A percentile compares a stretch with the other conserved stretches of the same genome.
Evolutionary conservation across 2,797 vertebrate genomes (phyloP).

Genomic region (Phyllotis vaccarum): DNA sequence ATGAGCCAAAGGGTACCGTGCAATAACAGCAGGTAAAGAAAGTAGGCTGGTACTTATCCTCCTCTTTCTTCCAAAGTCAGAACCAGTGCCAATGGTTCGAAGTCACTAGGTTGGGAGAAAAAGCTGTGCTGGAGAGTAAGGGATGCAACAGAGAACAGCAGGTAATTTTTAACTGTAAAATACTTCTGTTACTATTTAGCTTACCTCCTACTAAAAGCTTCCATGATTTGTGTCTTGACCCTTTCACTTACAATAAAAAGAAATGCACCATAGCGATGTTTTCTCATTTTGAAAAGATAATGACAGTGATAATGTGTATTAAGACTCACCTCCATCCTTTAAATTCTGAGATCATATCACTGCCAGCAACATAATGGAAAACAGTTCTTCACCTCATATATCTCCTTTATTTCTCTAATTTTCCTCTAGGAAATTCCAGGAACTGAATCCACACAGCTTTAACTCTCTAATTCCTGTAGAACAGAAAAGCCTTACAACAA

Average conservation of each 20-base stretch:
- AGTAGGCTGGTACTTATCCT: not conserved
- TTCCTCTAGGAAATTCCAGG: slow-evolving; percentile 64
- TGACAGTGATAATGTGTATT: slow-evolving; percentile 3
- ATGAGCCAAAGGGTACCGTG: slow-evolving; percentile 42
- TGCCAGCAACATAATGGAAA: slow-evolving; percentile 44
- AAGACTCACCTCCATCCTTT: slow-evolving; percentile 27
- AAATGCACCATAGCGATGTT: not conserved
- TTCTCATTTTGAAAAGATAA: not conserved
- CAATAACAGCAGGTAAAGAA: not conserved
- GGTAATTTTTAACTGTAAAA: slow-evolving; percentile 31
- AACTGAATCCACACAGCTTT: slow-evolving; percentile 66
- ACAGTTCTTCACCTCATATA: slow-evolving; percentile 53
- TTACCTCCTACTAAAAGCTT: slow-evolving; percentile 48
- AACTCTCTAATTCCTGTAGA: slow-evolving; percentile 52
- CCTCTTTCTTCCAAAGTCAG: not conserved
- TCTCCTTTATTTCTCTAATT: slow-evolving; percentile 53
- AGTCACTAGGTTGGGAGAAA: slow-evolving; percentile 16
- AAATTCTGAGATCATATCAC: slow-evolving; percentile 13
- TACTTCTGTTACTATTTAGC: slow-evolving; percentile 54
- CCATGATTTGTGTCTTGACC: slow-evolving; percentile 8
- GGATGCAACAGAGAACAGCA: not conserved
- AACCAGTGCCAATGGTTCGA: slow-evolving; percentile 21
- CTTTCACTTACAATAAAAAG: slow-evolving; percentile 45
- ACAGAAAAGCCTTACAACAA: slow-evolving; percentile 43
- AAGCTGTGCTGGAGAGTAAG: not conserved